Evolutionary conservation across 2,888 invertebrate species (phyloP).

Genomic region (Lysandra bellargus): DNA sequence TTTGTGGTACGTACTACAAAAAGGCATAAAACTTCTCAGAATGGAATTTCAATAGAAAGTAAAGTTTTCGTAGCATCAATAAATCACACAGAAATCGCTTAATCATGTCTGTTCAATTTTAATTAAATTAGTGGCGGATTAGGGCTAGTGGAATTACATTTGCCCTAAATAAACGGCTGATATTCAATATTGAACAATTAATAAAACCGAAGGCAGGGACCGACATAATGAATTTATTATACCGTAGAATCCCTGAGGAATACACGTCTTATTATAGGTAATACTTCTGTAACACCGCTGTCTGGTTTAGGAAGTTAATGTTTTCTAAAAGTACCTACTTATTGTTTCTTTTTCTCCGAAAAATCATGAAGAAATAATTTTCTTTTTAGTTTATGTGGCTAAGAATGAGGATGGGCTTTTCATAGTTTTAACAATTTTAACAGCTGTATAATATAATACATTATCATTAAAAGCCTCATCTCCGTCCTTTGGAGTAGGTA

Average conservation of each 20-base stretch:
- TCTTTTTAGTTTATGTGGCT: not conserved
- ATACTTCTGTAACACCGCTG: not conserved
- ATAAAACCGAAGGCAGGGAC: not conserved
- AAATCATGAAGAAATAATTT: not conserved
- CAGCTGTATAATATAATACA: too few species aligned
- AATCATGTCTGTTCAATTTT: not conserved
- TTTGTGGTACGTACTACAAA: too few species aligned
- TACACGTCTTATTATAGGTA: not conserved
- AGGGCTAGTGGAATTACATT: not conserved
- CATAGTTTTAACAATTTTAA: not conserved
- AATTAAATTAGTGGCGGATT: not conserved
- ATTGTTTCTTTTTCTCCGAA: too few species aligned
- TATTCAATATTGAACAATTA: not conserved
- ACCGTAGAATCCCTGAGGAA: slow-evolving; percentile 4
- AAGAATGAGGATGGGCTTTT: not conserved
- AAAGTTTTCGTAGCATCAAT: not conserved
- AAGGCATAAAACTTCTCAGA: too few species aligned
- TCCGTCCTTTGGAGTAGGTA: too few species aligned
- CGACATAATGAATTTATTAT: slow-evolving; percentile 21
- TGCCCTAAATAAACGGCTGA: slow-evolving; percentile 1
- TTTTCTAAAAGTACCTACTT: too few species aligned
- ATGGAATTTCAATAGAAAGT: not conserved
- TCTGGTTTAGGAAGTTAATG: not conserved
- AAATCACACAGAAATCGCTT: not conserved
- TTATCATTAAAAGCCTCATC: too few species aligned